phyloP scores from a whole-genome alignment of 1,140 invertebrate genomes.

The Babylonia areolata region DNA sequence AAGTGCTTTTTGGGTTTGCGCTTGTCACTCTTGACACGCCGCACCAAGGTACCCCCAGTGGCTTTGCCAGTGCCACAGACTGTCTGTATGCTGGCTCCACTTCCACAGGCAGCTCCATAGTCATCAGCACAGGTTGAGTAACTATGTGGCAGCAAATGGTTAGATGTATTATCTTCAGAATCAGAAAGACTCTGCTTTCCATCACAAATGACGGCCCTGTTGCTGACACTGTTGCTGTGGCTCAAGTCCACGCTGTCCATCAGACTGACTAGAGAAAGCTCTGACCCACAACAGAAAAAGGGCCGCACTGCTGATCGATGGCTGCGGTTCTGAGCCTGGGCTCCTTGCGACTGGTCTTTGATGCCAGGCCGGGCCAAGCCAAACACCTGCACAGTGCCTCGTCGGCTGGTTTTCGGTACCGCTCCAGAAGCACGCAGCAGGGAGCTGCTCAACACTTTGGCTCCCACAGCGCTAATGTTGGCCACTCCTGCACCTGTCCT shows the following conservation, averaged over 20 bases:
- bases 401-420: background rate
- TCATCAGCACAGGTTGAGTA: conserved; percentile 6
- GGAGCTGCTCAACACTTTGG: background rate
- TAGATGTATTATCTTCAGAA: conserved; percentile 18
- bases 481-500: background rate
- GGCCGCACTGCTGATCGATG: conserved; percentile 68
- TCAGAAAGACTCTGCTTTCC: background rate
- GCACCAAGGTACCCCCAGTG: conserved; percentile 8
- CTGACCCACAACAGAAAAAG: conserved; percentile 73
- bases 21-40: conserved; percentile 48
- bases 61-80: conserved; percentile 3
- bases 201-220: background rate
- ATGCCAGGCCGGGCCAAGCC: background rate
- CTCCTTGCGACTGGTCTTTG: conserved; percentile 14
- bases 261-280: conserved; percentile 67
- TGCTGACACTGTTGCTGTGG: too few relatives aligned
- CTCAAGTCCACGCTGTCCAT: conserved; percentile 49
- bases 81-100: conserved; percentile 3
- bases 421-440: background rate
- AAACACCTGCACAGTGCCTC: background rate
- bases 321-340: conserved; percentile 34
- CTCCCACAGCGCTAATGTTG: background rate
- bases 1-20: conserved; percentile 60
- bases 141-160: conserved; percentile 18
- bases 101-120: background rate